Percentiles rank a stretch among this genome's conserved stretches.
Conservation (phyloP, 1,140 invertebrate genomes). For the Drosophila santomea region DNA sequence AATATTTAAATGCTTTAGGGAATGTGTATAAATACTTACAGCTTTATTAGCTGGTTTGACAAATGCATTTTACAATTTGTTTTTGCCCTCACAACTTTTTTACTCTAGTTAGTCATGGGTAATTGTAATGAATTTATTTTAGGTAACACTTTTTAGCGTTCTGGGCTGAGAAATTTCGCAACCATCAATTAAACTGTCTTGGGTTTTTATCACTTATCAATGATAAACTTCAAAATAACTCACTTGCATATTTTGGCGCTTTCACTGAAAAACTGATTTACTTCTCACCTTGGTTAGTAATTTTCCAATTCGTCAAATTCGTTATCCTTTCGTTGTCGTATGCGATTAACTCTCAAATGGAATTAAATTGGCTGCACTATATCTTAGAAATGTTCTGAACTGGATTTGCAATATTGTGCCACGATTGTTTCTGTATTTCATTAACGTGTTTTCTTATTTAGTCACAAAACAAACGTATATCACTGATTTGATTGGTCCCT, state of each 20-base stretch:
- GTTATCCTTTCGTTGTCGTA: conserved; percentile 22
- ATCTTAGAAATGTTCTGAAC: conserved; percentile 76
- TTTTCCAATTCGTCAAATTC: conserved; percentile 2
- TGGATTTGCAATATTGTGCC: conserved; percentile 81
- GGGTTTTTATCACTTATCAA: not conserved
- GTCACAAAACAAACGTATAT: conserved; percentile 17
- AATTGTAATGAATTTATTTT: not conserved
- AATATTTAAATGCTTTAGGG: conserved; percentile 1
- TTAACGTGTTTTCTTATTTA: conserved; percentile 62
- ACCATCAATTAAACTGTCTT: conserved; percentile 8
- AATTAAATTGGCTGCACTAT: not conserved
- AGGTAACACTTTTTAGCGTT: not conserved
- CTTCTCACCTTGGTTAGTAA: conserved; percentile 27
- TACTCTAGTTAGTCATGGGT: conserved; percentile 6
- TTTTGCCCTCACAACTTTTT: not conserved
- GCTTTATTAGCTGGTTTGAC: not conserved
- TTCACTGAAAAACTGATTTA: not conserved
- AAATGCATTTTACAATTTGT: conserved; percentile 3
- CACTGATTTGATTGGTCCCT: conserved; percentile 1
- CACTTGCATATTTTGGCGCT: conserved; percentile 1
- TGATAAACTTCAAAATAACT: not conserved
- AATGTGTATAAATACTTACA: not conserved
- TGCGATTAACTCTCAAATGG: conserved; percentile 25
- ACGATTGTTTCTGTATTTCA: conserved; percentile 83
- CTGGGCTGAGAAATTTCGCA: not conserved